Percentiles rank a stretch among this genome's conserved stretches.
phyloP scores from a whole-genome alignment of 2,113 vertebrate species.

The Neomonachus schauinslandi region DNA sequence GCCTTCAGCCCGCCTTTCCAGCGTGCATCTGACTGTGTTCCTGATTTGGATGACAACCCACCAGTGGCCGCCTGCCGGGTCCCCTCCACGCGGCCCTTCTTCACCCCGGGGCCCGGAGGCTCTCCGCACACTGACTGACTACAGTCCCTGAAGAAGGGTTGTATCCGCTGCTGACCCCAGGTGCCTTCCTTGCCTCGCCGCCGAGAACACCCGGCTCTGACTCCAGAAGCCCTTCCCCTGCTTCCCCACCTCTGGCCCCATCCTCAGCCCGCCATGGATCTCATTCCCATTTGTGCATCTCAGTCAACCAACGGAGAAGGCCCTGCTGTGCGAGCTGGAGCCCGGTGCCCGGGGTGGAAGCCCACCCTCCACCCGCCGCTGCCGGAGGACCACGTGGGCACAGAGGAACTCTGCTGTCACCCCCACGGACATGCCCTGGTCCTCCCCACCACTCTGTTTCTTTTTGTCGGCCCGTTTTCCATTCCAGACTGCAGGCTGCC shows the following conservation, averaged over 20 bases:
- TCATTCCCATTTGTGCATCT: background rate
- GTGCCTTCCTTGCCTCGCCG: accelerated
- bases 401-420: background rate
- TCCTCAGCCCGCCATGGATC: accelerated
- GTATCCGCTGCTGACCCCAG: background rate
- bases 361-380: accelerated
- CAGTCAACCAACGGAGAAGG: background rate
- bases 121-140: accelerated
- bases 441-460: background rate
- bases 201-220: accelerated
- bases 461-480: no score
- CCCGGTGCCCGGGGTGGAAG: background rate
- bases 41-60: no score
- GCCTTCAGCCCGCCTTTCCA: no score
- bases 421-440: background rate
- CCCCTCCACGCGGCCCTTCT: background rate
- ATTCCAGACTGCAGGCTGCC: background rate
- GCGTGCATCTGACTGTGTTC: accelerated
- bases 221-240: accelerated
- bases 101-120: background rate
- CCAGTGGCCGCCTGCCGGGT: accelerated
- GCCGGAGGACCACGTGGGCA: accelerated
- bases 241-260: background rate
- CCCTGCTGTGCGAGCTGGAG: accelerated
- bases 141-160: background rate